Conservation (phyloP, 2,797 vertebrate species). For the Limnodromus scolopaceus region DNA sequence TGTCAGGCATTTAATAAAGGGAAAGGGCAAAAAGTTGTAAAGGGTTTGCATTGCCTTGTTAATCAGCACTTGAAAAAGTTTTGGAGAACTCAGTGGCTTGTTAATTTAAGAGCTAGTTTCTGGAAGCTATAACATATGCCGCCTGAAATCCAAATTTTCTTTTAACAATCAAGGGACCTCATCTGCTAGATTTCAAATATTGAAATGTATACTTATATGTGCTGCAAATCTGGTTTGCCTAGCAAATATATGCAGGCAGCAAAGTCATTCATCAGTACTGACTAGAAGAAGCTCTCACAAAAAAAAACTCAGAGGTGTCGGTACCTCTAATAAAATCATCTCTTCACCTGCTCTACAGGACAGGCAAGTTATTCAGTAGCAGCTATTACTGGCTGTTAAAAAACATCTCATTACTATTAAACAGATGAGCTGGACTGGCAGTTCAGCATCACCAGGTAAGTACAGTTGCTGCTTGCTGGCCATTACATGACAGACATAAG, state of each 20-base stretch:
- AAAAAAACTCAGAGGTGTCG: background rate
- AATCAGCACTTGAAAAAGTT: conserved; percentile 70
- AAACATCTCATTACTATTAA: background rate
- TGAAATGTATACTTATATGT: background rate
- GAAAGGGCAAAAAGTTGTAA: conserved; percentile 80
- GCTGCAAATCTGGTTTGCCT: conserved; percentile 7
- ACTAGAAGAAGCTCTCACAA: background rate
- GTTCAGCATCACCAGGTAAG: background rate
- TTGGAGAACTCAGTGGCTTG: conserved; percentile 57
- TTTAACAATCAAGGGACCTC: background rate
- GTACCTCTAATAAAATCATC: conserved; percentile 22
- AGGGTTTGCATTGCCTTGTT: conserved; percentile 72
- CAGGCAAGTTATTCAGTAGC: conserved; percentile 28
- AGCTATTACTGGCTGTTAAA: conserved; percentile 40
- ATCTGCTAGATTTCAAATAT: conserved; percentile 32
- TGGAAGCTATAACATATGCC: conserved; percentile 19
- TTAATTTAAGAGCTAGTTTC: conserved; percentile 56
- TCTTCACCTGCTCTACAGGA: conserved; percentile 12
- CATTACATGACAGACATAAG: background rate
- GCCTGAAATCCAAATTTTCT: conserved; percentile 43
- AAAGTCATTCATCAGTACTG: conserved; percentile 20
- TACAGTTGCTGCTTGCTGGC: background rate
- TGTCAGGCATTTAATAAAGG: conserved; percentile 81
- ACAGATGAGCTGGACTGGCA: background rate
- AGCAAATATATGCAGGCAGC: conserved; percentile 1